These are phyloP conservation scores for Oncopeltus fasciatus DNA, from an alignment of 1,140 invertebrate genomes.

Conservation along the genomic window DNA sequence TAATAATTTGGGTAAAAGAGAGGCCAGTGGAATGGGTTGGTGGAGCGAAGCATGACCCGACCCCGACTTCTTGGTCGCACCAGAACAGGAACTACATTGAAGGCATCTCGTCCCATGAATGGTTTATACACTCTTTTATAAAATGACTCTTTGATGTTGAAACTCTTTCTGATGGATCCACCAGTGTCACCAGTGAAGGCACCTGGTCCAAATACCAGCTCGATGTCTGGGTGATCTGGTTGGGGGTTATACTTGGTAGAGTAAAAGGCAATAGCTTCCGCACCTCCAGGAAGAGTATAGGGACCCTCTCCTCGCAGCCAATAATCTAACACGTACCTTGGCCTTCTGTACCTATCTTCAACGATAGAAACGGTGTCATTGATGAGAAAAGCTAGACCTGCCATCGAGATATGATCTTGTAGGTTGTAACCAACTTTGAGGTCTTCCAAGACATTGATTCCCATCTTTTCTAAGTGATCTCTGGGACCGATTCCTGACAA, in stretches of 20 bases:
- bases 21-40: slow-evolving; percentile 43
- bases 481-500: slow-evolving; percentile 58
- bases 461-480: slow-evolving; percentile 47
- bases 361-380: slow-evolving; percentile 38
- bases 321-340: slow-evolving; percentile 41
- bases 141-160: slow-evolving; percentile 25
- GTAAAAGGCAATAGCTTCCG: slow-evolving; percentile 31
- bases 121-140: slow-evolving; percentile 22
- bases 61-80: slow-evolving; percentile 37
- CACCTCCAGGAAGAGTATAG: slow-evolving; percentile 30
- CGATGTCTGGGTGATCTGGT: slow-evolving; percentile 47
- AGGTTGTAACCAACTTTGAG: slow-evolving; percentile 29
- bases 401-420: slow-evolving; percentile 55
- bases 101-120: slow-evolving; percentile 28
- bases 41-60: slow-evolving; percentile 32
- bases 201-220: slow-evolving; percentile 60
- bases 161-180: slow-evolving; percentile 41
- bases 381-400: slow-evolving; percentile 34
- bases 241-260: slow-evolving; percentile 35
- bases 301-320: slow-evolving; percentile 28
- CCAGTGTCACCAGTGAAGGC: slow-evolving; percentile 56
- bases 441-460: slow-evolving; percentile 47
- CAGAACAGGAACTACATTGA: slow-evolving; percentile 33
- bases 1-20: slow-evolving; percentile 45
- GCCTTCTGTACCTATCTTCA: slow-evolving; percentile 44